A percentile compares a stretch with the other conserved stretches of the same genome.
phyloP scores from a whole-genome alignment of 2,888 invertebrate genomes.

The Coecobrya sp. region DNA sequence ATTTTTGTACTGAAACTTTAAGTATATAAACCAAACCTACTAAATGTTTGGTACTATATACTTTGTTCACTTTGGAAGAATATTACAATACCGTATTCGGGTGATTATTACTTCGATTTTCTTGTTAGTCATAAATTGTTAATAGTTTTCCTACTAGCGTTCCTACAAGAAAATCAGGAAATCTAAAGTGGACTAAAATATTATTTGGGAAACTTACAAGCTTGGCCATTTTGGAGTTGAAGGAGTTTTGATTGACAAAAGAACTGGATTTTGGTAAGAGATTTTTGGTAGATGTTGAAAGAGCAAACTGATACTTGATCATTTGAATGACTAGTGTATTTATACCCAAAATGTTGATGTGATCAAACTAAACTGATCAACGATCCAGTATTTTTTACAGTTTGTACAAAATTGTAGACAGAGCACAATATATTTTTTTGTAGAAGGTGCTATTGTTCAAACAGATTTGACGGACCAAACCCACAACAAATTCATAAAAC shows the following conservation, averaged over 20 bases:
- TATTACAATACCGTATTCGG: not conserved
- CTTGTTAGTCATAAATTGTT: slow-evolving; percentile 38
- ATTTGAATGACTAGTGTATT: slow-evolving; percentile 33
- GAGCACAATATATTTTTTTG: slow-evolving; percentile 2
- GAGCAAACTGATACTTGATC: slow-evolving; percentile 60
- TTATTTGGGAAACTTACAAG: slow-evolving; percentile 66
- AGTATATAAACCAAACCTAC: not conserved
- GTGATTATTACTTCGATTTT: slow-evolving; percentile 26
- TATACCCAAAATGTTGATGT: slow-evolving; percentile 54
- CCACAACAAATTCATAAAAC: slow-evolving; percentile 35
- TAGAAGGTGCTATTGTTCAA: not conserved
- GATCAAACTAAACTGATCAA: not conserved
- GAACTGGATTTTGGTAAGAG: not conserved
- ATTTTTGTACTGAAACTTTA: not conserved
- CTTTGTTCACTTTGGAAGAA: not conserved
- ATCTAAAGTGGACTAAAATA: slow-evolving; percentile 14
- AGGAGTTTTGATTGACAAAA: slow-evolving; percentile 37
- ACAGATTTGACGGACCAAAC: slow-evolving; percentile 61
- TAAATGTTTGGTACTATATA: not conserved
- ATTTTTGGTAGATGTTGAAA: slow-evolving; percentile 21
- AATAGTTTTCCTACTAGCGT: not conserved
- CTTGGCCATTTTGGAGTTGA: slow-evolving; percentile 65
- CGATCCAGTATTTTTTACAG: not conserved
- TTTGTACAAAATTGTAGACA: not conserved
- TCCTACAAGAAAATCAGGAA: not conserved